A percentile compares a stretch with the other conserved stretches of the same genome.
Evolutionary conservation across 2,113 vertebrate species (phyloP).

Genomic region (Tamias sibiricus): DNA sequence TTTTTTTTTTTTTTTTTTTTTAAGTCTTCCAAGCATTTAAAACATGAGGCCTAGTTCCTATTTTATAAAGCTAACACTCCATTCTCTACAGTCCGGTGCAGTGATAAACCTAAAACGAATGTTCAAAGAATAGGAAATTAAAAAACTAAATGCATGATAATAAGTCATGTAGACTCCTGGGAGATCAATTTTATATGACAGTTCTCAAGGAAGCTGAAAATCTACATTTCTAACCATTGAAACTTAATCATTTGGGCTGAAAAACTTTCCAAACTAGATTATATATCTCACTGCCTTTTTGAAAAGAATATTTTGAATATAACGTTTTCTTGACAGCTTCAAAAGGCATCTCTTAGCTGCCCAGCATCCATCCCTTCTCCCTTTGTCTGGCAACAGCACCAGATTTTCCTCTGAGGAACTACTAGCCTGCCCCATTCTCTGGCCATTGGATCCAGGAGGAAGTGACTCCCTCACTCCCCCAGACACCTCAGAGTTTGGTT

Average conservation of each 20-base stretch:
- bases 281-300: background rate
- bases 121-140: conserved; percentile 36
- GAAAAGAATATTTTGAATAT: conserved; percentile 44
- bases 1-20: background rate
- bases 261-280: conserved; percentile 58
- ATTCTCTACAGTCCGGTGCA: background rate
- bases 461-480: background rate
- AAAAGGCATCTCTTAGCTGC: background rate
- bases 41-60: conserved; percentile 30
- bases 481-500: background rate
- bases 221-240: conserved; percentile 20
- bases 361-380: background rate
- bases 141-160: conserved; percentile 1
- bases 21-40: conserved; percentile 52
- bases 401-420: conserved; percentile 29
- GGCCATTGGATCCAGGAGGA: background rate
- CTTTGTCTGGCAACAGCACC: background rate
- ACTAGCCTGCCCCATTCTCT: background rate
- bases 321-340: conserved; percentile 38
- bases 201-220: conserved; percentile 50
- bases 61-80: conserved; percentile 14
- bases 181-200: background rate
- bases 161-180: background rate
- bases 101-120: background rate
- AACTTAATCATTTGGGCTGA: conserved; percentile 47